Conservation (phyloP, 2,888 invertebrate species). For the Odontocerum albicorne region DNA sequence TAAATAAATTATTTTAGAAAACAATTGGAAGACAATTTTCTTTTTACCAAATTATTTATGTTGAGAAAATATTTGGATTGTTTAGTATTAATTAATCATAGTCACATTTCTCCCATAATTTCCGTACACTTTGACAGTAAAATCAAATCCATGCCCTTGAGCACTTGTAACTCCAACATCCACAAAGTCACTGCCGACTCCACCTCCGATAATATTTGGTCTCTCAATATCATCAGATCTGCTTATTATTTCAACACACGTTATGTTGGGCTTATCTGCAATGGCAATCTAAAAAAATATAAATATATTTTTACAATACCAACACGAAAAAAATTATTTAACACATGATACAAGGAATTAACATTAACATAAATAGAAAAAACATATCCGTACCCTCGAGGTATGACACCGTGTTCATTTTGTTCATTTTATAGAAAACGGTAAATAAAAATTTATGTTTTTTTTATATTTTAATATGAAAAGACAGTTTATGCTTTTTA, state of each 20-base stretch:
- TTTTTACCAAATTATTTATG: too few relatives aligned
- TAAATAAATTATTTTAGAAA: too few relatives aligned
- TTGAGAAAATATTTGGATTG: too few relatives aligned
- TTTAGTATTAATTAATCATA: too few relatives aligned
- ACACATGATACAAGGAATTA: not conserved
- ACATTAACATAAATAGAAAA: not conserved
- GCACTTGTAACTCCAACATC: conserved; percentile 47
- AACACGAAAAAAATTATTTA: not conserved
- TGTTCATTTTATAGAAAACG: too few relatives aligned
- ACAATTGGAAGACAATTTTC: too few relatives aligned
- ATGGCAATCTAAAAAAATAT: conserved; percentile 43
- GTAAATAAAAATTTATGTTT: too few relatives aligned
- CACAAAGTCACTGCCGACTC: conserved; percentile 47
- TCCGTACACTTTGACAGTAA: conserved; percentile 51
- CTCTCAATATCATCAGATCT: conserved; percentile 17
- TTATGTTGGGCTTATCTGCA: conserved; percentile 46
- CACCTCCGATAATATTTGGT: conserved; percentile 41
- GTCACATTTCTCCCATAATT: too few relatives aligned
- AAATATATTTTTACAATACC: not conserved
- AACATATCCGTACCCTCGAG: not conserved
- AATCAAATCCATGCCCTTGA: conserved; percentile 51
- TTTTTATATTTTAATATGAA: not conserved
- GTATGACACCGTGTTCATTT: too few relatives aligned
- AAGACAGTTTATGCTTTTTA: not conserved
- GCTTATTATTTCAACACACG: conserved; percentile 45